Conservation (phyloP, 2,113 vertebrate species). For the Myotis yumanensis region DNA sequence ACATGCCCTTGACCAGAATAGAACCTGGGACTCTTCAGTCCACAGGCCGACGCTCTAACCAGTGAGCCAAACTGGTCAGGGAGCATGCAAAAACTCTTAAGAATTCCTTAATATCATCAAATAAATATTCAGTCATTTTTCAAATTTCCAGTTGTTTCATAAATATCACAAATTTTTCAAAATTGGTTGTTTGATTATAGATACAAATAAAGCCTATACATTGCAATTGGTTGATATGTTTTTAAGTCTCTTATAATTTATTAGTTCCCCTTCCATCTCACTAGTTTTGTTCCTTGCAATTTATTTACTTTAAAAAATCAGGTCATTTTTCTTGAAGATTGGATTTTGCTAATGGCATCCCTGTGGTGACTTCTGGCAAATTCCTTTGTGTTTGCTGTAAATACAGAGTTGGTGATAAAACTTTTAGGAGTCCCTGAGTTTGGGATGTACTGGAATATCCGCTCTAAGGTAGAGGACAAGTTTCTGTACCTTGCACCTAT, state of each 20-base stretch:
- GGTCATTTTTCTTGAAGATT: not conserved
- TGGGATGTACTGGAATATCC: not conserved
- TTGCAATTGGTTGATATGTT: not conserved
- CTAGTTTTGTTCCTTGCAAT: not conserved
- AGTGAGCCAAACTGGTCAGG: too few relatives aligned
- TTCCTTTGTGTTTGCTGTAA: not conserved
- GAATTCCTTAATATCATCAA: not conserved
- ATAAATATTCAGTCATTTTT: conserved; percentile 1
- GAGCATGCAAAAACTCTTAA: not conserved
- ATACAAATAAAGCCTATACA: not conserved
- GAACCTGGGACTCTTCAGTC: too few relatives aligned
- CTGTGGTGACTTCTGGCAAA: not conserved
- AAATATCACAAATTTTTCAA: conserved; percentile 3
- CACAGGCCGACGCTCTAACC: too few relatives aligned
- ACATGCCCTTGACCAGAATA: too few relatives aligned
- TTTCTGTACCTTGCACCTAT: not conserved
- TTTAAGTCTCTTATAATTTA: not conserved
- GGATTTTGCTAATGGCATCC: conserved; percentile 23
- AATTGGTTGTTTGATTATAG: not conserved
- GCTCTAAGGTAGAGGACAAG: not conserved
- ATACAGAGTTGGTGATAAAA: not conserved
- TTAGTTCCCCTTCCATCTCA: not conserved
- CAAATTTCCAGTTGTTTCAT: not conserved
- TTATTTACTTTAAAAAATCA: conserved; percentile 18
- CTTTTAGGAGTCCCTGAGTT: not conserved